A percentile compares a stretch with the other conserved stretches of the same genome.
Evolutionary conservation across 2,113 vertebrate species (phyloP).

Genomic region (Andinoacara biseriatus): DNA sequence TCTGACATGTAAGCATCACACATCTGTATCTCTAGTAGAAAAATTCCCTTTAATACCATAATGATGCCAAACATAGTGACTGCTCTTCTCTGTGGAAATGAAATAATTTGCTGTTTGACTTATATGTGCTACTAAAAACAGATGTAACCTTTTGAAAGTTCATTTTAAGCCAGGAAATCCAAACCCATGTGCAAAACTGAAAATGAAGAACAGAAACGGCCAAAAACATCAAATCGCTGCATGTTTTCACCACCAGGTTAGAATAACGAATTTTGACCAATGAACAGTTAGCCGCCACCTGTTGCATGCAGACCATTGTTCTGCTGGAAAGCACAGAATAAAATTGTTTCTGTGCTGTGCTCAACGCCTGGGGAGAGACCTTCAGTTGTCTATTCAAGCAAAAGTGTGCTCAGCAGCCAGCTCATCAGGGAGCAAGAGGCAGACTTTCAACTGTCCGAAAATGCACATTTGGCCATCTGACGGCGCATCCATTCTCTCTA

Average conservation of each 20-base stretch:
- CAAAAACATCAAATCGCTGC: conserved; percentile 2
- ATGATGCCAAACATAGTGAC: not conserved
- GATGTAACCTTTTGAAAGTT: not conserved
- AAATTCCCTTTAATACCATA: not conserved
- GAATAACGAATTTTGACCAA: conserved; percentile 29
- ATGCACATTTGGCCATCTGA: conserved; percentile 17
- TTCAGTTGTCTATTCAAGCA: conserved; percentile 46
- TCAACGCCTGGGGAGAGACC: conserved; percentile 36
- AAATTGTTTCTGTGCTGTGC: conserved; percentile 26
- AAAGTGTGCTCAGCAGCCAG: conserved; percentile 28
- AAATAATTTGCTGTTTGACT: not conserved
- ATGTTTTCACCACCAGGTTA: conserved; percentile 34
- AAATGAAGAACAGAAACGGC: not conserved
- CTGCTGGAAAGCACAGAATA: conserved; percentile 16
- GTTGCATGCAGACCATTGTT: conserved; percentile 6
- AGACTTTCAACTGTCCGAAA: conserved; percentile 39
- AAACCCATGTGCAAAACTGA: not conserved
- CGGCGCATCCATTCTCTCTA: not conserved
- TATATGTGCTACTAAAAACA: not conserved
- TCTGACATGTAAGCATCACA: too few species aligned
- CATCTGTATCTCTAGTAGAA: not conserved
- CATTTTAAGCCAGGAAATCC: not conserved
- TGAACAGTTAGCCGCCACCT: not conserved
- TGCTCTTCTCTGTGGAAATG: not conserved
- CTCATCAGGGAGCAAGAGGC: conserved; percentile 45